phyloP scores from a whole-genome alignment of 37 sponge, comb jelly and placozoan species.

The Agelas oroides region DNA sequence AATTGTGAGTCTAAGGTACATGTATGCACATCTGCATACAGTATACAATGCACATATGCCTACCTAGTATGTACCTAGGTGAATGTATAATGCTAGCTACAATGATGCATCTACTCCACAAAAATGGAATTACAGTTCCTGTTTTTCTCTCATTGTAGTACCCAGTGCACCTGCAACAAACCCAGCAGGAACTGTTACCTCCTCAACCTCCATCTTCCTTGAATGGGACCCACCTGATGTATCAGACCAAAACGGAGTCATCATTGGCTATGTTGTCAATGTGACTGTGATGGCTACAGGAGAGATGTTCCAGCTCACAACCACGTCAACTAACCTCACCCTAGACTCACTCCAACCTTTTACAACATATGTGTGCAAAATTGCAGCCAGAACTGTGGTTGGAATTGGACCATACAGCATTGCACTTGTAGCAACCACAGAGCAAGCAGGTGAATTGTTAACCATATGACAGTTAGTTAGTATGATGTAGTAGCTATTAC shows the following conservation, averaged over 20 bases:
- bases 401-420: slow-evolving; percentile 12
- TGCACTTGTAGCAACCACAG: not conserved
- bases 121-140: not conserved
- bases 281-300: not conserved
- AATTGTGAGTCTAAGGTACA: too few species aligned
- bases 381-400: slow-evolving; percentile 23
- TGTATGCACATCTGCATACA: too few species aligned
- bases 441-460: slow-evolving; percentile 8
- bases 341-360: slow-evolving; percentile 20
- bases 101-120: not conserved
- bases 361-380: slow-evolving; percentile 3
- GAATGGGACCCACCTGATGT: slow-evolving; percentile 20
- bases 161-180: not conserved
- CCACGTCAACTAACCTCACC: not conserved
- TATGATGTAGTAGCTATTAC: too few species aligned
- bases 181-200: not conserved
- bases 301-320: not conserved
- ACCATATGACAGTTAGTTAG: too few species aligned
- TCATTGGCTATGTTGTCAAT: slow-evolving; percentile 13
- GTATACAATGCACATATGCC: too few species aligned
- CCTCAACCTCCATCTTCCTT: not conserved
- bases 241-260: slow-evolving; percentile 1
- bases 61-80: too few species aligned
- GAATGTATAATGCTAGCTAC: not conserved
- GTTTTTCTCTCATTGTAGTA: not conserved